These are phyloP conservation scores for Ryuthela nishihirai DNA, from an alignment of 2,888 invertebrate genomes.

Conservation along the genomic window DNA sequence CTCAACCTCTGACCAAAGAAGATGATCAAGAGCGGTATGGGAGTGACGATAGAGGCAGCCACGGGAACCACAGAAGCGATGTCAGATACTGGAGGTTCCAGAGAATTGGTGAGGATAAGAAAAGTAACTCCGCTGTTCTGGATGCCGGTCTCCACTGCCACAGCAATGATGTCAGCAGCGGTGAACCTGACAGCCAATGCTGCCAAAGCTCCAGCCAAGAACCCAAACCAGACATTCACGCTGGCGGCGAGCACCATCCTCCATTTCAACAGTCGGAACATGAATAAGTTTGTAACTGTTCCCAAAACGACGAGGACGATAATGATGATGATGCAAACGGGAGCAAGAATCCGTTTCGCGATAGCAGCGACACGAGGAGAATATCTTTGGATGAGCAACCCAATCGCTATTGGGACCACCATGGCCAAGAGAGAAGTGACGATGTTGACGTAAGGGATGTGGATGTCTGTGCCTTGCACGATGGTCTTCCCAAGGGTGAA, in stretches of 20 bases:
- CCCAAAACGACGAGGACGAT: slow-evolving; percentile 81
- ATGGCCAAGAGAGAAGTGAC: slow-evolving; percentile 68
- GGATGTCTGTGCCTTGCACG: slow-evolving; percentile 1
- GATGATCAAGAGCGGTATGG: slow-evolving; percentile 63
- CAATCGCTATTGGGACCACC: slow-evolving; percentile 64
- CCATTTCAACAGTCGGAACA: slow-evolving; percentile 84
- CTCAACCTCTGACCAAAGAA: slow-evolving; percentile 17
- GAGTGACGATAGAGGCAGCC: slow-evolving; percentile 60
- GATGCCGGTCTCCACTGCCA: slow-evolving; percentile 82
- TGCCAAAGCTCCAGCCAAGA: slow-evolving; percentile 62
- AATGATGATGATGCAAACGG: slow-evolving; percentile 72
- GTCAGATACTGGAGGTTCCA: slow-evolving; percentile 80
- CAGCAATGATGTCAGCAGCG: slow-evolving; percentile 67
- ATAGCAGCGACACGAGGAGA: slow-evolving; percentile 46
- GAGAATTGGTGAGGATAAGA: slow-evolving; percentile 72
- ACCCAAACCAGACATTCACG: slow-evolving; percentile 77
- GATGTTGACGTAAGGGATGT: slow-evolving; percentile 73
- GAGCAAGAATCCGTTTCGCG: slow-evolving; percentile 75
- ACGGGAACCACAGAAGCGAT: slow-evolving; percentile 56
- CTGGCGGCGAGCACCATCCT: slow-evolving; percentile 74
- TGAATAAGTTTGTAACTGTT: slow-evolving; percentile 79
- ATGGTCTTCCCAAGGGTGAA: slow-evolving; percentile 69
- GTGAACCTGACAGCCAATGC: slow-evolving; percentile 62
- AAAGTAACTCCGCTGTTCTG: slow-evolving; percentile 92
- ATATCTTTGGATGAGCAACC: slow-evolving; percentile 48